Percentiles rank a stretch among this genome's conserved stretches.
phyloP scores from a whole-genome alignment of 2,888 invertebrate species.

The Bhutanitis thaidina region DNA sequence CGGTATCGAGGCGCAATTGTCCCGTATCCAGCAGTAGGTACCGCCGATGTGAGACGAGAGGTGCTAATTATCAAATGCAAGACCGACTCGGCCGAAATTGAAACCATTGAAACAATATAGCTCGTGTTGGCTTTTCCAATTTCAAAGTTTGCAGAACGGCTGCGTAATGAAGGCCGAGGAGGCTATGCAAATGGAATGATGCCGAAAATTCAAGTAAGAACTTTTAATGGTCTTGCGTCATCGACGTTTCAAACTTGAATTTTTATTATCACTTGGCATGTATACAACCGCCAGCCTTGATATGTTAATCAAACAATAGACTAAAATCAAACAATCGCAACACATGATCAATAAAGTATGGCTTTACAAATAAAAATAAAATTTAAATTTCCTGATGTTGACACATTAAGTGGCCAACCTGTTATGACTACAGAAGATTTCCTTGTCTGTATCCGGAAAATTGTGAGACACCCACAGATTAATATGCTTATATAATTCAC shows the following conservation, averaged over 20 bases:
- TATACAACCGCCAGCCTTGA: constrained; percentile 76
- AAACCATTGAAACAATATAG: constrained; percentile 77
- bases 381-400: constrained; percentile 44
- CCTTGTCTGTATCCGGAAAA: background rate
- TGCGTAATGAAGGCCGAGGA: constrained; percentile 75
- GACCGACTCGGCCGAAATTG: constrained; percentile 71
- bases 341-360: constrained; percentile 67
- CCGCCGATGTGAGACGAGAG: constrained; percentile 52
- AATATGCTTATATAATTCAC: background rate
- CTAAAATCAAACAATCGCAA: constrained; percentile 71
- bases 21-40: constrained; percentile 19
- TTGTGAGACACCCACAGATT: background rate
- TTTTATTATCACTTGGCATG: constrained; percentile 78
- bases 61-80: constrained; percentile 79
- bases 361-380: constrained; percentile 54
- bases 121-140: constrained; percentile 74
- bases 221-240: constrained; percentile 79
- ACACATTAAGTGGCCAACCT: constrained; percentile 25
- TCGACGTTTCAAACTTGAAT: constrained; percentile 76
- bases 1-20: constrained; percentile 40
- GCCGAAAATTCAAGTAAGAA: constrained; percentile 74
- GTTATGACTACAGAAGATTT: constrained; percentile 4
- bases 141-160: constrained; percentile 76
- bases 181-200: constrained; percentile 74
- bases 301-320: constrained; percentile 78